phyloP scores from a whole-genome alignment of 37 sponge, comb jelly and placozoan species.

The Crambe crambe region DNA sequence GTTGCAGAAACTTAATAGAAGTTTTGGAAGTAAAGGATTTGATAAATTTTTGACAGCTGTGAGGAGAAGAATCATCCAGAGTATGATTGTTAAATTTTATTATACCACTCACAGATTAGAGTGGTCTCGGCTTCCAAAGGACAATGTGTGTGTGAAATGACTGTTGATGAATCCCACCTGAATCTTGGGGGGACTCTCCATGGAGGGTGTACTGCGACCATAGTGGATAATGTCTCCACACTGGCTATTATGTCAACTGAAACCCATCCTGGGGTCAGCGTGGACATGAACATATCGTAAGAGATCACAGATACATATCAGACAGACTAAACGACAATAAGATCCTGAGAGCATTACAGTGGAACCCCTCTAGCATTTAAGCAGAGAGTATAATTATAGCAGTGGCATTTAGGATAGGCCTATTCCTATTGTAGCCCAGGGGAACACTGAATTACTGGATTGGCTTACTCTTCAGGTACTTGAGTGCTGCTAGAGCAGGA shows the following conservation, averaged over 20 bases:
- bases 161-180: slow-evolving; percentile 77
- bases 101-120: slow-evolving; percentile 20
- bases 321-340: no score
- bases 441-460: no score
- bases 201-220: slow-evolving; percentile 90
- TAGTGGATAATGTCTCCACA: slow-evolving; percentile 84
- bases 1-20: background rate
- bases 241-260: slow-evolving; percentile 74
- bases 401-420: no score
- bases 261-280: slow-evolving; percentile 79
- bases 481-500: slow-evolving; percentile 79
- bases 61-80: slow-evolving; percentile 1
- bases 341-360: no score
- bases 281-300: slow-evolving; percentile 74
- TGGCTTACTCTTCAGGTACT: slow-evolving; percentile 71
- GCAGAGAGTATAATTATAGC: no score
- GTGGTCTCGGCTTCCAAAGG: slow-evolving; percentile 51
- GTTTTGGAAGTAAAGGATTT: background rate
- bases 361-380: no score
- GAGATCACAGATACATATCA: no score
- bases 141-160: slow-evolving; percentile 67
- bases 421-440: no score
- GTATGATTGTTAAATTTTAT: background rate
- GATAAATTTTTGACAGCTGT: background rate
- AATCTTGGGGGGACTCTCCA: slow-evolving; percentile 79